phyloP scores from a whole-genome alignment of 2,888 invertebrate species.

The Ophion costatus region DNA sequence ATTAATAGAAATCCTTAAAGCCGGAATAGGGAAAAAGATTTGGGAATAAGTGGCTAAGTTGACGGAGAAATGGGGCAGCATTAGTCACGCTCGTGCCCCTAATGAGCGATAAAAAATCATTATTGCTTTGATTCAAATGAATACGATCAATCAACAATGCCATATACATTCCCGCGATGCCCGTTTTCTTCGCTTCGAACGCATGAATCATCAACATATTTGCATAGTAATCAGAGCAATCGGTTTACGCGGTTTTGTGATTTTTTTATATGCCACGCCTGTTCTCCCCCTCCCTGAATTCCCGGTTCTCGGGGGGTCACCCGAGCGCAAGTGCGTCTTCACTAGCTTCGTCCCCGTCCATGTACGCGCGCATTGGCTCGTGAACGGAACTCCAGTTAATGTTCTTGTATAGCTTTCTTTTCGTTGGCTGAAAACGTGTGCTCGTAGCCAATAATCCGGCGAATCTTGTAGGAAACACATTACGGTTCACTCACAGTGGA shows the following conservation, averaged over 20 bases:
- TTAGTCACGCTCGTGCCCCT: background rate
- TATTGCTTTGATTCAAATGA: background rate
- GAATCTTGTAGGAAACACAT: slow-evolving; percentile 32
- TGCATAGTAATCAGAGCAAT: background rate
- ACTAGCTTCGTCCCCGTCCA: background rate
- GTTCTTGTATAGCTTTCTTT: slow-evolving; percentile 34
- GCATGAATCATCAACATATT: background rate
- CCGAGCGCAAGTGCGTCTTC: background rate
- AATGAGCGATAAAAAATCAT: background rate
- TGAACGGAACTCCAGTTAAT: background rate
- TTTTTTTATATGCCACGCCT: slow-evolving; percentile 75
- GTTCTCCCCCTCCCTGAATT: slow-evolving; percentile 66
- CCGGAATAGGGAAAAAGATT: background rate
- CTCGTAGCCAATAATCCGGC: slow-evolving; percentile 40
- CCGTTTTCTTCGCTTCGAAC: background rate
- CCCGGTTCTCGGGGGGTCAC: background rate
- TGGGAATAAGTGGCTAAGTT: background rate
- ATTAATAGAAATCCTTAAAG: background rate
- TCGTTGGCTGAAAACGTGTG: slow-evolving; percentile 30
- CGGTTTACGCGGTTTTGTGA: background rate
- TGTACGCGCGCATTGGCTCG: slow-evolving; percentile 13
- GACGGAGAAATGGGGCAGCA: background rate
- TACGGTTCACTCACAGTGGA: background rate
- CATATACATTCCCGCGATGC: background rate
- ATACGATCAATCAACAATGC: slow-evolving; percentile 6